phyloP scores from a whole-genome alignment of 2,113 vertebrate species.

The Jacana jacana region DNA sequence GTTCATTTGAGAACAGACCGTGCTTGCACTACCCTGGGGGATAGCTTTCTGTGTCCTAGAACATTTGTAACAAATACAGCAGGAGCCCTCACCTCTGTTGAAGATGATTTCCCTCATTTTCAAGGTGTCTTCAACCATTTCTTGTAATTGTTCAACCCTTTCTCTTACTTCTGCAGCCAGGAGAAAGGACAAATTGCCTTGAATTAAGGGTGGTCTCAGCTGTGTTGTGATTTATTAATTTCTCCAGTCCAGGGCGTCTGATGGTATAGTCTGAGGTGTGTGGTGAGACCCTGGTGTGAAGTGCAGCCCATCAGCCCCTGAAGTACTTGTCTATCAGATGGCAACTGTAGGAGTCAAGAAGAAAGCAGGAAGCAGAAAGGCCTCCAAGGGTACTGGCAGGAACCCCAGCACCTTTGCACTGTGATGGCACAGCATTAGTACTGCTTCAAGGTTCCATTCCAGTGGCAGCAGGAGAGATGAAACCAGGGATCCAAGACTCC shows the following conservation, averaged over 20 bases:
- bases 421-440: not conserved
- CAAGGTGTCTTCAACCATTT: not conserved
- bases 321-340: not conserved
- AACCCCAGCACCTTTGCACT: not conserved
- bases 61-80: not conserved
- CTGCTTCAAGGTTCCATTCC: not conserved
- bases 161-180: not conserved
- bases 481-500: not conserved
- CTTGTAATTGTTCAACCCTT: not conserved
- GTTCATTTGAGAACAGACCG: not conserved
- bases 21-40: not conserved
- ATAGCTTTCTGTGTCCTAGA: not conserved
- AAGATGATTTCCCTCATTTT: not conserved
- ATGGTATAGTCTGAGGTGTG: fast-evolving
- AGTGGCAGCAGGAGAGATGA: not conserved
- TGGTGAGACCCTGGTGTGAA: not conserved
- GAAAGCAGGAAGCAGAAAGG: not conserved
- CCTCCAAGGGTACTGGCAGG: not conserved
- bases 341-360: not conserved
- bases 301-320: not conserved
- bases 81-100: not conserved
- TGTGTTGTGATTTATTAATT: not conserved
- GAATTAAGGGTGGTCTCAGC: not conserved
- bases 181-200: not conserved
- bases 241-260: not conserved